Base-by-base conservation (phyloP, 2,888 invertebrate genomes). In the Conops quadrifasciatus region DNA sequence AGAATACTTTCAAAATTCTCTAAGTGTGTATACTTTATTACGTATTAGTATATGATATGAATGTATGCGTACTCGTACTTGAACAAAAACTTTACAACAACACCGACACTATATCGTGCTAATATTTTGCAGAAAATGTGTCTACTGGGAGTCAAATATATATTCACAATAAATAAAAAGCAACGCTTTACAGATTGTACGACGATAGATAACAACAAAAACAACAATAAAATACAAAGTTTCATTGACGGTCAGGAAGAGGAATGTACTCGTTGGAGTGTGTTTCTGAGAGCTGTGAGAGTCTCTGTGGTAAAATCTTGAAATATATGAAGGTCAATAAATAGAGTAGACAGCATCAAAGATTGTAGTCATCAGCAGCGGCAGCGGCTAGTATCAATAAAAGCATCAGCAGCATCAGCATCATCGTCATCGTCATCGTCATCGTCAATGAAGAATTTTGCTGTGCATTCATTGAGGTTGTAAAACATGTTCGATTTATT, bases 401-500 rank as follows among this genome's bases (percentile, higher is more conserved):
- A 7, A 9, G 36, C 36, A 9, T 36, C 36, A 36, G 9, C 9
- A 36, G 9, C 4, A 9, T 4, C 36, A 36, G 4, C 36, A 36
- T 9, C 9, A 36, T 36, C 9, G 9, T 9, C 5, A 36, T 36
- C 36, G 9, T 9, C 9, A 36, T 36, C 9, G 9, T 9, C 5
- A 36, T 36, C 7, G 56, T 26, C 13, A 56, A n/a, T 3, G 19
- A 56, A 56, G 19, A 24, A 24, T 26, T 26, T 56, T 16, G 56
- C 28, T 56, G 16, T 56, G 56, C 28, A 16, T 56, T 19, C 56
- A 26, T 43, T 43, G 13, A 62, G 62, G 62, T 30, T 43, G 43
- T 62, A 36, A 36, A 62, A 62, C 21, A 43, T 43, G n/a, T n/a
- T 43, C 28, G 30, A 62, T 62, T 62, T 62, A 62, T 43, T 62